These are phyloP conservation scores for Yponomeuta evonymella DNA, from an alignment of 2,888 invertebrate genomes.

Conservation along the genomic window DNA sequence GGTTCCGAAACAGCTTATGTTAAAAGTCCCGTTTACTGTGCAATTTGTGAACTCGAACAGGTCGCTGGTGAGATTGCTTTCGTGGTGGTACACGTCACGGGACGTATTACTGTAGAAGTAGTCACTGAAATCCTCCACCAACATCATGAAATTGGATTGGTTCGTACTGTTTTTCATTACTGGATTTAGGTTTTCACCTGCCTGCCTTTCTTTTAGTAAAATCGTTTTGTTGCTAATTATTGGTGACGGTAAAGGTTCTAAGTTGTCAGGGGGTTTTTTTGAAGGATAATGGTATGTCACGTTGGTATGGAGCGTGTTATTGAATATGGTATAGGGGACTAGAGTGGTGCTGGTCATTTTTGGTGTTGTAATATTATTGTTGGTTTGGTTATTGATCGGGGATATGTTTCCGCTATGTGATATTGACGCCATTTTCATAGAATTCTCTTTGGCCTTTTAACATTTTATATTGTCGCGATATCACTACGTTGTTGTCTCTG, in stretches of 20 bases:
- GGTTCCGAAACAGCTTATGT: slow-evolving; percentile 64
- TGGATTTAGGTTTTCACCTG: slow-evolving; percentile 5
- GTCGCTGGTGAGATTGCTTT: slow-evolving; percentile 54
- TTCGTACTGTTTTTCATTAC: slow-evolving; percentile 34
- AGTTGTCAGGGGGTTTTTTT: slow-evolving; percentile 48
- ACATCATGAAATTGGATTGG: slow-evolving; percentile 74
- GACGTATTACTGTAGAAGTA: slow-evolving; percentile 81
- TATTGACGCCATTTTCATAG: slow-evolving; percentile 13
- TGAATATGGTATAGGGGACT: slow-evolving; percentile 30
- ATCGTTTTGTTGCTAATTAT: slow-evolving; percentile 20
- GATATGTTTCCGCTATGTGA: slow-evolving; percentile 25
- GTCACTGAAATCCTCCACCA: slow-evolving; percentile 87
- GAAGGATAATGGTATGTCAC: slow-evolving; percentile 38
- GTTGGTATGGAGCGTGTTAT: slow-evolving; percentile 30
- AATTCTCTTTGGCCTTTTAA: slow-evolving; percentile 17
- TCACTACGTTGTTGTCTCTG: background rate
- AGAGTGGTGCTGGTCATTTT: slow-evolving; percentile 26
- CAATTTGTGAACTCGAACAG: slow-evolving; percentile 66
- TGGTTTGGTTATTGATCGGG: slow-evolving; percentile 30
- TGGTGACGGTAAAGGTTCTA: slow-evolving; percentile 20
- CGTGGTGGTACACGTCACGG: slow-evolving; percentile 58
- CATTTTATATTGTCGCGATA: background rate
- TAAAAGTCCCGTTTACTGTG: slow-evolving; percentile 63
- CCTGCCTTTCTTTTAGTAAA: slow-evolving; percentile 11
- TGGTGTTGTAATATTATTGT: slow-evolving; percentile 22